These are phyloP conservation scores for Rachycentron canadum DNA, from an alignment of 2,797 vertebrate species.

Conservation along the genomic window DNA sequence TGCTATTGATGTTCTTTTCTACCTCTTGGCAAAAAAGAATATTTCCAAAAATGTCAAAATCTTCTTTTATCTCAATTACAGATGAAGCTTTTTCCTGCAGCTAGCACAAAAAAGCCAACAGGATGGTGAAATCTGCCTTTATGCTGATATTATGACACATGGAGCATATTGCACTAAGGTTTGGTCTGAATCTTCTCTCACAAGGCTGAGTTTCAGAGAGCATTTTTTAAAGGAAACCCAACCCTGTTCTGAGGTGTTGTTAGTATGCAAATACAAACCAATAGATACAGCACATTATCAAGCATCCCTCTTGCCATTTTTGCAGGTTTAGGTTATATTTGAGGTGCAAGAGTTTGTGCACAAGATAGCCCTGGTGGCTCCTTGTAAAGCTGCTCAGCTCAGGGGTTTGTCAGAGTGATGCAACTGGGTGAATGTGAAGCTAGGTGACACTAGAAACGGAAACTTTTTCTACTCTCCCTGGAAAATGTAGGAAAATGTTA, in stretches of 20 bases:
- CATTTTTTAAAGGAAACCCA: background rate
- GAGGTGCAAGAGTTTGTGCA: slow-evolving; percentile 19
- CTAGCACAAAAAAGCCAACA: background rate
- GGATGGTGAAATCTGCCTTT: no score
- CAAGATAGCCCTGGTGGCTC: slow-evolving; percentile 16
- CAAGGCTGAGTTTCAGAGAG: background rate
- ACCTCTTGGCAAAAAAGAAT: background rate
- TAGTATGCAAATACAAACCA: background rate
- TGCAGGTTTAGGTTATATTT: background rate
- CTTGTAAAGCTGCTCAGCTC: slow-evolving; percentile 14
- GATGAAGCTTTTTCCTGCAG: background rate
- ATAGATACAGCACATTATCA: background rate
- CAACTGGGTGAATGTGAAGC: slow-evolving; percentile 22
- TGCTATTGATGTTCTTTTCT: background rate
- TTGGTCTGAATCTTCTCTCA: no score
- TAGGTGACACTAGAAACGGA: background rate
- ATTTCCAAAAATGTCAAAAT: background rate
- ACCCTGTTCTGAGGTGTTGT: background rate
- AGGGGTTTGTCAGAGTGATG: slow-evolving; percentile 9
- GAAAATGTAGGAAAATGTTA: slow-evolving; percentile 10
- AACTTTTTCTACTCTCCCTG: background rate
- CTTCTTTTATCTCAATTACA: background rate
- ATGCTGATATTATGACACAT: slow-evolving; percentile 8
- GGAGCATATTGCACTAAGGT: background rate
- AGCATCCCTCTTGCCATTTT: background rate